phyloP scores from a whole-genome alignment of 2,797 vertebrate species.

The Rhinatrema bivittatum region DNA sequence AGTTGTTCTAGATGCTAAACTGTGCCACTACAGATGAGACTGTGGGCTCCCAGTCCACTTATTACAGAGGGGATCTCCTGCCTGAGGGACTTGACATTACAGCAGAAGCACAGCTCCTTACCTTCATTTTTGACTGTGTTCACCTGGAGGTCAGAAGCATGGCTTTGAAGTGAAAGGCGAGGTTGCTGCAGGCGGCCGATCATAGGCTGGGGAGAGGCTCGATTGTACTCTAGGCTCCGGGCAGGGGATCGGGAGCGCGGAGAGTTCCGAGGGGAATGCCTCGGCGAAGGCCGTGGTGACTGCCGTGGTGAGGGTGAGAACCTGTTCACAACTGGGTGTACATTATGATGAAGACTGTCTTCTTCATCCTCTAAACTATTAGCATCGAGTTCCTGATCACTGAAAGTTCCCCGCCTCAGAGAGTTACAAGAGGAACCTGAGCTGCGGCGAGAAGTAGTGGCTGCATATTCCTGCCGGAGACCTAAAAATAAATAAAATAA shows the following conservation, averaged over 20 bases:
- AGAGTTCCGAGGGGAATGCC: conserved; percentile 85
- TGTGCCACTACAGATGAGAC: no score
- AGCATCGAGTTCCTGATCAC: conserved; percentile 92
- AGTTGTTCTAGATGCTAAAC: no score
- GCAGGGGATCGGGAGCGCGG: conserved; percentile 94
- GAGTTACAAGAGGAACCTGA: conserved; percentile 96
- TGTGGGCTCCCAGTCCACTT: no score
- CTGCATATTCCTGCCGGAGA: conserved; percentile 92
- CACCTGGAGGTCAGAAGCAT: conserved; percentile 79
- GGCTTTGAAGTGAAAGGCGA: conserved; percentile 89
- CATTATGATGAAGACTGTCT: conserved; percentile 72
- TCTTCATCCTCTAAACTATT: conserved; percentile 97
- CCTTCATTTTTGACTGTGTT: conserved; percentile 92
- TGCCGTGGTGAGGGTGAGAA: conserved; percentile 91
- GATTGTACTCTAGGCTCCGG: conserved; percentile 81
- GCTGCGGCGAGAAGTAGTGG: conserved; percentile 86
- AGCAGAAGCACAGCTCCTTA: no score
- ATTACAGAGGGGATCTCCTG: no score
- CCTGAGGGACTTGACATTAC: no score
- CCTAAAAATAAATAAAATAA: conserved; percentile 51
- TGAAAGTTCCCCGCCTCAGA: conserved; percentile 83
- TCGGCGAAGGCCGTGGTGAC: conserved; percentile 80
- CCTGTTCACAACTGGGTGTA: conserved; percentile 77
- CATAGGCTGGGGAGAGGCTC: conserved; percentile 86
- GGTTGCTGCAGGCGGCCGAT: conserved; percentile 93